These are phyloP conservation scores for Psylliodes chrysocephalus DNA, from an alignment of 2,888 invertebrate genomes.

Conservation along the genomic window DNA sequence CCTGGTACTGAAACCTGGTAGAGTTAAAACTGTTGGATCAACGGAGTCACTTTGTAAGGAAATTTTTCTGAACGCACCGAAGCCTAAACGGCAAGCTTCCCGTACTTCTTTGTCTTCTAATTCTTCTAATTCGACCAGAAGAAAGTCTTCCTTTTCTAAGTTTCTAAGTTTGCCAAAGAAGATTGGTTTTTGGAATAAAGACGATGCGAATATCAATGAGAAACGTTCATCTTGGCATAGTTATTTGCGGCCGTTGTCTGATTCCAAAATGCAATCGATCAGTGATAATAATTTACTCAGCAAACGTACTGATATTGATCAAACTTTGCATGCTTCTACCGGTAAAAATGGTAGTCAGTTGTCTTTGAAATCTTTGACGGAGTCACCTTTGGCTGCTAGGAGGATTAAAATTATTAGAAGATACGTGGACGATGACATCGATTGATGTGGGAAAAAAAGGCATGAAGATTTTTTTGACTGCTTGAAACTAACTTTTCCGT, in stretches of 20 bases:
- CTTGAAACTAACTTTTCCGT: constrained; percentile 32
- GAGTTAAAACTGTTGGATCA: constrained; percentile 54
- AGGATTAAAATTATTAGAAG: constrained; percentile 54
- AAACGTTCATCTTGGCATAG: constrained; percentile 55
- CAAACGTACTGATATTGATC: constrained; percentile 17
- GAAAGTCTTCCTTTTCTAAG: constrained; percentile 45
- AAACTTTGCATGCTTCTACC: constrained; percentile 27
- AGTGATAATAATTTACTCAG: constrained; percentile 53
- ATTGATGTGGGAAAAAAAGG: constrained; percentile 49
- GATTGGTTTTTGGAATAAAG: constrained; percentile 69
- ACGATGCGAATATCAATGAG: constrained; percentile 57
- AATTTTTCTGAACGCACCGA: constrained; percentile 57
- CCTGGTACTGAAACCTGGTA: constrained; percentile 65
- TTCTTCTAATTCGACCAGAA: constrained; percentile 37
- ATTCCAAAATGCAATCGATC: constrained; percentile 54
- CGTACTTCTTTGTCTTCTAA: constrained; percentile 47
- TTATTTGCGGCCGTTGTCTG: constrained; percentile 35
- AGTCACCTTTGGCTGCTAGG: constrained; percentile 51
- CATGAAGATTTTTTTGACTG: constrained; percentile 43
- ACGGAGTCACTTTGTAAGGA: constrained; percentile 51
- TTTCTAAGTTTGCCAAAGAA: constrained; percentile 69
- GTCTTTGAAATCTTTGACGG: constrained; percentile 48
- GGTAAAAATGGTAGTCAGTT: constrained; percentile 44
- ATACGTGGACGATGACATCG: constrained; percentile 53
- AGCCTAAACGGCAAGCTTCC: constrained; percentile 52